Evolutionary conservation across 2,797 vertebrate genomes (phyloP).

Genomic region (Tenualosa thibaudeaui): DNA sequence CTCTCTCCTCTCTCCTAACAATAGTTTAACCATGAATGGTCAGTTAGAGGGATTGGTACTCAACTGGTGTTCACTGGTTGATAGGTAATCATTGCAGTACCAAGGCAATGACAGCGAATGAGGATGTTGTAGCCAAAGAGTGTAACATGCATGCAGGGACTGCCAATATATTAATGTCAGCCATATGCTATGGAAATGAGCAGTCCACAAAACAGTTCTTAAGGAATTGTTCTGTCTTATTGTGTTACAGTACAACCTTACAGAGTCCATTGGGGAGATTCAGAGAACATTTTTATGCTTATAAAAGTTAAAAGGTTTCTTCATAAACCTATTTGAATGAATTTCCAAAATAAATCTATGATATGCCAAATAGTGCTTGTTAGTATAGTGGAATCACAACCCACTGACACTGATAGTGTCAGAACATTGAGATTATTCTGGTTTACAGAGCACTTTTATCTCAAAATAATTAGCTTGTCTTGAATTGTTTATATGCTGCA

Average conservation of each 20-base stretch:
- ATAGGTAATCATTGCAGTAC: neutral
- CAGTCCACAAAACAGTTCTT: too few relatives aligned
- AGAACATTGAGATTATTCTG: constrained; percentile 8
- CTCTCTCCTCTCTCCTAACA: neutral
- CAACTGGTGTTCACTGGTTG: neutral
- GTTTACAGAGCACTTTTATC: neutral
- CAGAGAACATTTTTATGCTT: neutral
- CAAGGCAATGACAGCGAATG: neutral
- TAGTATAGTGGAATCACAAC: neutral
- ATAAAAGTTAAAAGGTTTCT: neutral
- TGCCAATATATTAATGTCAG: neutral
- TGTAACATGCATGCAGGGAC: neutral
- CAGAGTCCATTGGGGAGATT: neutral
- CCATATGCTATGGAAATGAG: neutral
- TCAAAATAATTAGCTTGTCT: neutral
- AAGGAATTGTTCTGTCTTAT: too few relatives aligned
- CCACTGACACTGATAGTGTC: neutral
- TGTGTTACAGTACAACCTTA: too few relatives aligned
- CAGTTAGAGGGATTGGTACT: neutral
- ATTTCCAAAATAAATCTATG: neutral
- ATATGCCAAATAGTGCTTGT: neutral
- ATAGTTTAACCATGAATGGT: neutral
- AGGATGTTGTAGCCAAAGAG: neutral
- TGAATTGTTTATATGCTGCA: neutral
- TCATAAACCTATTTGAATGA: neutral